These are phyloP conservation scores for Tigriopus californicus DNA, from an alignment of 2,888 invertebrate genomes.

Conservation along the genomic window DNA sequence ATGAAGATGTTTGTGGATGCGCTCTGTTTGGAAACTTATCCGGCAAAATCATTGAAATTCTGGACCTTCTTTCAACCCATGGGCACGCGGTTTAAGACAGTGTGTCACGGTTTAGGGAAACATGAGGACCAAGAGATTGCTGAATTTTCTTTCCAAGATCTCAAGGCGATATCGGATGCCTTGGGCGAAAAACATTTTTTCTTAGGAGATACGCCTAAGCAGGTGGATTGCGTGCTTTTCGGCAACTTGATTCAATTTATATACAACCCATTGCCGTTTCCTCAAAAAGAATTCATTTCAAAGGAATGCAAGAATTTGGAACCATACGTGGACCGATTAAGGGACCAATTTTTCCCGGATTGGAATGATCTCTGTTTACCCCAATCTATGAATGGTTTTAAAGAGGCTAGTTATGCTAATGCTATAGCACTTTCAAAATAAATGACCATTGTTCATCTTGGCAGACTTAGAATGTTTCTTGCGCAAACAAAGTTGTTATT, in stretches of 20 bases:
- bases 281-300: background rate
- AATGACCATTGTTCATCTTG: too few species aligned
- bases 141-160: background rate
- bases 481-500: too few species aligned
- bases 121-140: background rate
- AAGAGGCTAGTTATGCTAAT: too few species aligned
- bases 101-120: background rate
- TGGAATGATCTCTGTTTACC: background rate
- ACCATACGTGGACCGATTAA: background rate
- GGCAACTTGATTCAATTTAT: background rate
- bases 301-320: background rate
- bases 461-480: too few species aligned
- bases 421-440: too few species aligned
- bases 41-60: background rate
- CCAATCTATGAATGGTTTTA: background rate
- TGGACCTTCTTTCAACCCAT: background rate
- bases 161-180: background rate
- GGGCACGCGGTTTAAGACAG: background rate
- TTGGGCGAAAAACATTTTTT: background rate
- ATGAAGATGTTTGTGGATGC: background rate
- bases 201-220: background rate
- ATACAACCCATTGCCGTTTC: background rate
- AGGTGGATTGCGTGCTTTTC: background rate
- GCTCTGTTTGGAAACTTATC: background rate
- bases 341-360: background rate